Percentiles rank a stretch among this genome's conserved stretches.
Evolutionary conservation across 2,113 vertebrate genomes (phyloP).

Genomic region (Poecile atricapillus): DNA sequence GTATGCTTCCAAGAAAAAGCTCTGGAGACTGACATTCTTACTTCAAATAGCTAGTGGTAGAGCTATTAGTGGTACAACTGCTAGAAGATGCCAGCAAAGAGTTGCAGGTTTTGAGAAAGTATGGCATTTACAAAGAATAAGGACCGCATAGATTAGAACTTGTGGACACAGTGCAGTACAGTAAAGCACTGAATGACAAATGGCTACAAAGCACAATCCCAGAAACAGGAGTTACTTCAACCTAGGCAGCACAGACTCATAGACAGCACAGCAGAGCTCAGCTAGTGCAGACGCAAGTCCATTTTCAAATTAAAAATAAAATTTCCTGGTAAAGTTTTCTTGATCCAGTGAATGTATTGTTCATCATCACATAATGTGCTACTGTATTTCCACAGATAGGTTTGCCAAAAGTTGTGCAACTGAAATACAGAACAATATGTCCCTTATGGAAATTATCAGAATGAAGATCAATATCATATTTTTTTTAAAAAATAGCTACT

Average conservation of each 20-base stretch:
- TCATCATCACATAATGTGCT: not conserved
- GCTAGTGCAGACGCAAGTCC: not conserved
- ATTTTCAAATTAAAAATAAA: not conserved
- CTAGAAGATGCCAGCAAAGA: not conserved
- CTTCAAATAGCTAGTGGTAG: not conserved
- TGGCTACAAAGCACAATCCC: not conserved
- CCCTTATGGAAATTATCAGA: not conserved
- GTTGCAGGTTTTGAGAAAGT: not conserved
- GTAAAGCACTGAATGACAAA: rapidly evolving
- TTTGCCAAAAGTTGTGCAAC: not conserved
- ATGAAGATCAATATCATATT: not conserved
- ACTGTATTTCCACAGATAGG: not conserved
- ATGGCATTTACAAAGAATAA: not conserved
- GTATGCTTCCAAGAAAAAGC: not conserved
- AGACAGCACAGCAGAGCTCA: not conserved
- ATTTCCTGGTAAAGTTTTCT: not conserved
- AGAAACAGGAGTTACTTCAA: not conserved
- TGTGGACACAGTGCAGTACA: not conserved
- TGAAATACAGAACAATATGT: not conserved
- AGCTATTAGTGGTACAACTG: not conserved
- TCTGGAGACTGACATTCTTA: not conserved
- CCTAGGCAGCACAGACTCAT: not conserved
- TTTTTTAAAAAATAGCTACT: not conserved
- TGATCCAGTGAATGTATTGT: not conserved
- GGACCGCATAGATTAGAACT: not conserved